These are phyloP conservation scores for Anabacerthia variegaticeps DNA, from an alignment of 2,797 vertebrate species.

Conservation along the genomic window DNA sequence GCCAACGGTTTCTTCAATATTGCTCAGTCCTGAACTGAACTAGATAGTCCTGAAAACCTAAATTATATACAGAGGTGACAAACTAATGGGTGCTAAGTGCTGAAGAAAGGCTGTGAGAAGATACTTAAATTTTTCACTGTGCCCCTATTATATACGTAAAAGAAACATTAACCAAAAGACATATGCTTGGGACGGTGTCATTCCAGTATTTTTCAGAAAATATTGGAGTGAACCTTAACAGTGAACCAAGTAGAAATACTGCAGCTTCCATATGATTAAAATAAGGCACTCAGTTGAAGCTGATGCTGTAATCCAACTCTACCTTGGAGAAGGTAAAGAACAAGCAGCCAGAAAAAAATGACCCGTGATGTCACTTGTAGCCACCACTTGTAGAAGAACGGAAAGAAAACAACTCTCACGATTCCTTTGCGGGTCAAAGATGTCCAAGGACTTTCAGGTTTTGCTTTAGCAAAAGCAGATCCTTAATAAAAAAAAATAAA, in stretches of 20 bases:
- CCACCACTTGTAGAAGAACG: conserved; percentile 98
- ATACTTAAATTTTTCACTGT: neutral
- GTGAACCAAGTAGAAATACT: neutral
- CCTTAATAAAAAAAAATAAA: conserved; percentile 76
- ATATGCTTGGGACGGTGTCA: neutral
- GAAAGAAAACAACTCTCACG: conserved; percentile 96
- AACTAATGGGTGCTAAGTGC: neutral
- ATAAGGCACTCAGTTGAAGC: neutral
- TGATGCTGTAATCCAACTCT: conserved; percentile 33
- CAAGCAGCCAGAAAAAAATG: conserved; percentile 92
- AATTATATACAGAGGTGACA: neutral
- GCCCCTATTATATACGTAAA: neutral
- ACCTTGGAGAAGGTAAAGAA: conserved; percentile 97
- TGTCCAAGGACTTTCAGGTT: conserved; percentile 98
- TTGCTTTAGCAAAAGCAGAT: conserved; percentile 98
- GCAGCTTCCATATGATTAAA: conserved; percentile 2
- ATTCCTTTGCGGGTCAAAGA: conserved; percentile 98
- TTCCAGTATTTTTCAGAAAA: neutral
- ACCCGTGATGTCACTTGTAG: conserved; percentile 95
- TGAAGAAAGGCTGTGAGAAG: neutral
- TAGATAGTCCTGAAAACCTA: neutral
- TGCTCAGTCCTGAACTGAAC: neutral
- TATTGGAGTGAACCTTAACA: neutral
- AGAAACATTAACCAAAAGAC: neutral
- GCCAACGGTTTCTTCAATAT: neutral